phyloP scores from a whole-genome alignment of 2,797 vertebrate species.

The Eulemur albifrons region DNA sequence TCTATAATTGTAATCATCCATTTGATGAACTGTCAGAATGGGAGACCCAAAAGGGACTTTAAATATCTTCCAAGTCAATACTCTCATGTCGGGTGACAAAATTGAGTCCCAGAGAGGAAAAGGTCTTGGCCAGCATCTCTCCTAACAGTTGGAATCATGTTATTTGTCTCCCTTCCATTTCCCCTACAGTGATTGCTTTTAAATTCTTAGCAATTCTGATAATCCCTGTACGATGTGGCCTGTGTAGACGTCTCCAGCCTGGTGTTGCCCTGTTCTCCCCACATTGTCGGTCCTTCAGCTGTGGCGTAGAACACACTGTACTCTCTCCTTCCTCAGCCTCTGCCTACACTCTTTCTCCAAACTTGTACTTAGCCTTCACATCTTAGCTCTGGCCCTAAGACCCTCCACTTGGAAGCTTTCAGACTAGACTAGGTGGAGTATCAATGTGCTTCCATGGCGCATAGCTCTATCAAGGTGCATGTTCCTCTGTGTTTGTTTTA shows the following conservation, averaged over 20 bases:
- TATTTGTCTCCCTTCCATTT: background rate
- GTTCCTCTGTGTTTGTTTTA: background rate
- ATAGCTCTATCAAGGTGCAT: background rate
- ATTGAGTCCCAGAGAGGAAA: background rate
- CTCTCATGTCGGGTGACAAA: background rate
- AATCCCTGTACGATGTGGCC: rapidly evolving
- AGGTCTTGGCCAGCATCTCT: background rate
- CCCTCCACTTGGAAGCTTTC: background rate
- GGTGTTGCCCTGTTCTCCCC: rapidly evolving
- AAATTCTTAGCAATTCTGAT: background rate
- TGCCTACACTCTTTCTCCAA: background rate
- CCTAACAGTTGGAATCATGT: background rate
- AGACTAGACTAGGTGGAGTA: background rate
- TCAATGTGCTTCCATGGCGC: rapidly evolving
- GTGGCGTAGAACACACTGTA: rapidly evolving
- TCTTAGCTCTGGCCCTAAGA: background rate
- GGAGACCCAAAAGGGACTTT: background rate
- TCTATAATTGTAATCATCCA: background rate
- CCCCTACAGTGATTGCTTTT: background rate
- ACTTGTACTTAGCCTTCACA: background rate
- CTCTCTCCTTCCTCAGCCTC: background rate
- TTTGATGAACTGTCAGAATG: background rate
- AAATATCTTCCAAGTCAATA: background rate
- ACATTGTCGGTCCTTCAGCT: background rate
- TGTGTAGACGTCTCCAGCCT: background rate